Evolutionary conservation across 2,797 vertebrate genomes (phyloP).

Genomic region (Pyrrhura leucotis): DNA sequence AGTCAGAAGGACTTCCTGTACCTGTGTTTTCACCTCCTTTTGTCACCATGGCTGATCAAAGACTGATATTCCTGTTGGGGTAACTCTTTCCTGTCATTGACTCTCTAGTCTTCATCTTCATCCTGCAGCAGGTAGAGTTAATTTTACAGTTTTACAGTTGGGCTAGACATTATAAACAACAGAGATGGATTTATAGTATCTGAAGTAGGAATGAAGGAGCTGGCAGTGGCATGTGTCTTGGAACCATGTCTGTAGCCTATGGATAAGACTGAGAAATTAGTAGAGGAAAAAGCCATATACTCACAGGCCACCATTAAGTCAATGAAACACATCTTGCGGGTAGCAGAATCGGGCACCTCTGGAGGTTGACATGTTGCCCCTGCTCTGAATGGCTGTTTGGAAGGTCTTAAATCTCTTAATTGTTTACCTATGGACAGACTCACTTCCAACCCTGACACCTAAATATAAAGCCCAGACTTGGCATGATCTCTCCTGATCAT

Average conservation of each 20-base stretch:
- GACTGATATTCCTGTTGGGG: fast-evolving
- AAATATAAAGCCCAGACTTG: background rate
- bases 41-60: background rate
- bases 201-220: fast-evolving
- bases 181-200: background rate
- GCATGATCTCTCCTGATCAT: background rate
- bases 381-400: background rate
- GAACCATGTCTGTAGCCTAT: background rate
- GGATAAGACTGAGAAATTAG: background rate
- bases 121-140: background rate
- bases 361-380: background rate
- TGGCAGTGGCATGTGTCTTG: background rate
- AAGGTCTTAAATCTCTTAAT: background rate
- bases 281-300: background rate
- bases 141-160: background rate
- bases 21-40: background rate
- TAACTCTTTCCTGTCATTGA: background rate
- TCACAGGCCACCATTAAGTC: background rate
- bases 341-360: background rate
- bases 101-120: background rate
- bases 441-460: background rate
- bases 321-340: background rate
- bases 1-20: background rate
- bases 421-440: background rate
- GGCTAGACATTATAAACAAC: background rate